Base-by-base conservation (phyloP, 1,140 invertebrate species). In the Lepidotrigona ventralis region DNA sequence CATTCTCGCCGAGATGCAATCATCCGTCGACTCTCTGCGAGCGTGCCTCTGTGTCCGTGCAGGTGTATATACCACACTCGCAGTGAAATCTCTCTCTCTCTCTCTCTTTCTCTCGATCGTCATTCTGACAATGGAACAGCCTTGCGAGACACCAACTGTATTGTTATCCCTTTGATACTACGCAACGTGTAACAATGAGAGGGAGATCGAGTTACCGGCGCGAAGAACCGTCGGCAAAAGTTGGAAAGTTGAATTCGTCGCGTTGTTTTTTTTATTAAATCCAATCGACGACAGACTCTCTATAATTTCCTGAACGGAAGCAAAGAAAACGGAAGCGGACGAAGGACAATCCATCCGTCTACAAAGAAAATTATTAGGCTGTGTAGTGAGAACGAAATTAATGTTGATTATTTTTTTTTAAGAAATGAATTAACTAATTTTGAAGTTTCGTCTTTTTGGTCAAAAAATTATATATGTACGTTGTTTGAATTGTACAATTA, bases 1-100 rank as follows among this genome's bases (percentile, higher is more conserved):
- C 88, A 85, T 84, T 89, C 78, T 86, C 88, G 77, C 81, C 69
- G 81, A 86, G 83, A 54, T 56, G 88, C 88, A 90, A 90, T 90
- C 88, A 83, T 83, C 86, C 88, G 88, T 85, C 83, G 76, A 69
- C 78, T 39, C 39, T 39, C 39, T 79, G 68, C 58, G 39, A 79
- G 64, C 81, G 26, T 29, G 15, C 54, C 17, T 9, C 17, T 72
- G 23, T 71, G 23, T 21, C 12, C 26, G 12, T 71, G 19, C n/a
- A 39, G 12, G 33, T 17, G 23, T 11, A 15, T 53, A 8, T 46
- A 46, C 6, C 39, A 46, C 39, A 17, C 58, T 79, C 15, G n/a
- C 58, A 19, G 54, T 9, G 51, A 66, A 56, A 66, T 63, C 56
- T 69, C 51, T 54, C 54, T 56, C 3, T 19, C 54, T 54, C 54